Evolutionary conservation across 2,113 vertebrate genomes (phyloP).

Genomic region (Rhipidura dahli): DNA sequence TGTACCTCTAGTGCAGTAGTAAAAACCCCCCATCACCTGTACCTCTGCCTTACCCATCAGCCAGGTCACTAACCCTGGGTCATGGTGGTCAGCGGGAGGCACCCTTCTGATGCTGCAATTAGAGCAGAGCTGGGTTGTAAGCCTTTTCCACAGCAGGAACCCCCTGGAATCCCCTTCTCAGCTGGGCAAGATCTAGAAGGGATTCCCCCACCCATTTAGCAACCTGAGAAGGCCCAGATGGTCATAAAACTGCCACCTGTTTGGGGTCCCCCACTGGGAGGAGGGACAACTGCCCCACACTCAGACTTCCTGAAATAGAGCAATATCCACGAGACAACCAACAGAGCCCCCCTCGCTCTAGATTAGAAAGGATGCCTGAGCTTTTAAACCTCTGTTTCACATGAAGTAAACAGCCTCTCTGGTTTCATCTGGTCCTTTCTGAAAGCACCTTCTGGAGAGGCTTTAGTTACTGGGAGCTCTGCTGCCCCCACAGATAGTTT

Average conservation of each 20-base stretch:
- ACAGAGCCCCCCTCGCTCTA: neutral
- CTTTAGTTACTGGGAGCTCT: neutral
- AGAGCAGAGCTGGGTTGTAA: neutral
- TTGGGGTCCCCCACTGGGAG: slow-evolving; percentile 1
- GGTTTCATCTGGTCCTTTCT: slow-evolving; percentile 8
- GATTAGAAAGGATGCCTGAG: neutral
- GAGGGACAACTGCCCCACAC: slow-evolving; percentile 4
- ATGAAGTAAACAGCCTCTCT: neutral
- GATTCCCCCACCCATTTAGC: slow-evolving; percentile 39
- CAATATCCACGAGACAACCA: neutral
- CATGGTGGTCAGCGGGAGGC: too few species aligned
- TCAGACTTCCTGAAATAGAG: slow-evolving; percentile 38
- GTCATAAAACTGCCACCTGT: slow-evolving; percentile 40
- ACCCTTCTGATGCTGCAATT: neutral
- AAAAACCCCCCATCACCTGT: too few species aligned
- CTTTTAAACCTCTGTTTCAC: neutral
- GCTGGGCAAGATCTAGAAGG: slow-evolving; percentile 33
- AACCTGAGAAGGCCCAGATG: slow-evolving; percentile 27
- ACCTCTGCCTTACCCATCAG: too few species aligned
- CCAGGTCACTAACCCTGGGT: too few species aligned
- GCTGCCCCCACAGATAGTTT: neutral
- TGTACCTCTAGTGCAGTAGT: too few species aligned
- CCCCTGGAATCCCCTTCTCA: slow-evolving; percentile 12
- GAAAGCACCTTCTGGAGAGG: neutral
- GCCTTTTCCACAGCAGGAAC: neutral